These are phyloP conservation scores for Linepithema humile DNA, from an alignment of 1,140 invertebrate species.

Conservation along the genomic window DNA sequence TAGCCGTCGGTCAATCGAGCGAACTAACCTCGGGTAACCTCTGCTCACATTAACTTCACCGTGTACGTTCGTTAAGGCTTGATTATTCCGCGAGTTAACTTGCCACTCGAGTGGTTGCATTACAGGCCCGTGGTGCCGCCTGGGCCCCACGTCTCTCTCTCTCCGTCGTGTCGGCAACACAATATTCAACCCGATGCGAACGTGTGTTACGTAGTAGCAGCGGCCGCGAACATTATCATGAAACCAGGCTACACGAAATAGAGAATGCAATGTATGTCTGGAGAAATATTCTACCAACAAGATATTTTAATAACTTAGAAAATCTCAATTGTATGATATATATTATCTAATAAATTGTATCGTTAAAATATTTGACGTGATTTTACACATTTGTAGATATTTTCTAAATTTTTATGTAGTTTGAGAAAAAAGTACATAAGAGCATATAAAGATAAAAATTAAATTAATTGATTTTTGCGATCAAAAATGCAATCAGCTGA, in stretches of 20 bases:
- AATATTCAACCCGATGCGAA: slow-evolving; percentile 18
- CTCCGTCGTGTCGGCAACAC: not conserved
- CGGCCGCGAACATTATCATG: not conserved
- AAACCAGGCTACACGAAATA: not conserved
- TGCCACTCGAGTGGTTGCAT: slow-evolving; percentile 32
- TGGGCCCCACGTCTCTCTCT: not conserved
- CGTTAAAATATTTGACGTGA: not conserved
- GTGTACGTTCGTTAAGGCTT: slow-evolving; percentile 66
- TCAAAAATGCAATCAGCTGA: not conserved
- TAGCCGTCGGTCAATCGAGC: slow-evolving; percentile 40
- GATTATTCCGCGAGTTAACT: slow-evolving; percentile 70
- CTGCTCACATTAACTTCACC: slow-evolving; percentile 36
- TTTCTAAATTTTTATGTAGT: not conserved
- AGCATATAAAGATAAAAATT: not conserved
- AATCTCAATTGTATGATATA: not conserved
- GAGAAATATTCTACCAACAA: slow-evolving; percentile 4
- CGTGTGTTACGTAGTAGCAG: not conserved
- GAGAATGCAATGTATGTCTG: not conserved
- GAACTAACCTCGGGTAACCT: slow-evolving; percentile 71
- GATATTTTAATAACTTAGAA: not conserved
- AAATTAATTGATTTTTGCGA: not conserved
- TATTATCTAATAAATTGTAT: not conserved
- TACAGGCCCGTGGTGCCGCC: slow-evolving; percentile 7
- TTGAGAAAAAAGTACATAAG: not conserved
- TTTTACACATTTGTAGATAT: not conserved